Conservation (phyloP, 2,888 invertebrate genomes). For the Cartodere bifasciata region DNA sequence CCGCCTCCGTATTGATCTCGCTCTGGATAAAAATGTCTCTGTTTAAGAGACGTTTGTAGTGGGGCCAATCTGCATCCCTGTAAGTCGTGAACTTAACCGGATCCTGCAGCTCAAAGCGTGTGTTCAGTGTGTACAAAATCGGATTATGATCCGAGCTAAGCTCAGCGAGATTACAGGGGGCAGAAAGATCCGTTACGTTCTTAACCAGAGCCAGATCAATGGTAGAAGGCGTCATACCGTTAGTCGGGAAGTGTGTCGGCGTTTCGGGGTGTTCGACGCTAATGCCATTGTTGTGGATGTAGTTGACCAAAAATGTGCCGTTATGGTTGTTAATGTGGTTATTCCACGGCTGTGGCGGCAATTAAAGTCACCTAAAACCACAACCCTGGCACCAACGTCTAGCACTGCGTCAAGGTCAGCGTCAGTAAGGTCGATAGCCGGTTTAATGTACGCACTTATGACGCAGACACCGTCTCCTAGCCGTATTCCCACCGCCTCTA, state of each 20-base stretch:
- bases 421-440: too few relatives aligned
- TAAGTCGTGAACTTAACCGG: slow-evolving; percentile 5
- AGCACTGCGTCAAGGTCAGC: too few relatives aligned
- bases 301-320: slow-evolving; percentile 3
- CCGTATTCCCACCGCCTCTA: too few relatives aligned
- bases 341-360: slow-evolving; percentile 8
- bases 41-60: slow-evolving; percentile 8
- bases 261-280: too few relatives aligned
- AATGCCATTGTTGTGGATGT: background rate
- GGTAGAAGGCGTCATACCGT: slow-evolving; percentile 7
- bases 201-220: slow-evolving; percentile 7
- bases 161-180: slow-evolving; percentile 2
- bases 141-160: slow-evolving; percentile 9
- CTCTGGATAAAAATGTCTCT: slow-evolving; percentile 6
- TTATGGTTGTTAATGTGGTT: slow-evolving; percentile 6
- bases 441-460: too few relatives aligned
- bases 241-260: too few relatives aligned
- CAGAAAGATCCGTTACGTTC: background rate
- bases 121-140: slow-evolving; percentile 2
- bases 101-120: background rate
- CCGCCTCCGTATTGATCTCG: slow-evolving; percentile 5
- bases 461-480: too few relatives aligned
- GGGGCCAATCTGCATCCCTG: slow-evolving; percentile 10
- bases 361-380: slow-evolving; percentile 9
- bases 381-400: too few relatives aligned